Evolutionary conservation across 1,140 invertebrate species (phyloP).

Genomic region (Leptonema lineaticorne): DNA sequence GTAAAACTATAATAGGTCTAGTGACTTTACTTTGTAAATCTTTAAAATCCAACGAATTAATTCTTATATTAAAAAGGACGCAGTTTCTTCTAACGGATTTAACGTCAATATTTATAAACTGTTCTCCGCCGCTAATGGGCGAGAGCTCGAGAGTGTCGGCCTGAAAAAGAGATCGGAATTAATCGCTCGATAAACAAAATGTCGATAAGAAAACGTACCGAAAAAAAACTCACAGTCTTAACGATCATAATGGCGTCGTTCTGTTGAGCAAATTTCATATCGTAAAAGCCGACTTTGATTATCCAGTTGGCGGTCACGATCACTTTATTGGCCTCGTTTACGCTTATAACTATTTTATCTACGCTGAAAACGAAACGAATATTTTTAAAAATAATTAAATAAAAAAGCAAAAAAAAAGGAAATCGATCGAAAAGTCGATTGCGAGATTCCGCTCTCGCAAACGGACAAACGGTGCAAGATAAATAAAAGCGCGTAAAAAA

Average conservation of each 20-base stretch:
- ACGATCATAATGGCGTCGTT: conserved; percentile 74
- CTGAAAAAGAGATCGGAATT: no score
- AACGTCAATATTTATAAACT: conserved; percentile 82
- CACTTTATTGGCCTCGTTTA: conserved; percentile 68
- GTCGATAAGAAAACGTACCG: no score
- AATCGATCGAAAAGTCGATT: no score
- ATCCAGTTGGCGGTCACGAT: conserved; percentile 87
- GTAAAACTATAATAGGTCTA: conserved; percentile 71
- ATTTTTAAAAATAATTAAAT: conserved; percentile 1
- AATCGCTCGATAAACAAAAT: no score
- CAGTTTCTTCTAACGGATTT: conserved; percentile 60
- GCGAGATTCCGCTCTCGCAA: no score
- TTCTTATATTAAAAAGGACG: conserved; percentile 65
- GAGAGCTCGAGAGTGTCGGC: conserved; percentile 73
- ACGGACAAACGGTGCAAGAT: no score
- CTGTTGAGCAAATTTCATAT: conserved; percentile 73
- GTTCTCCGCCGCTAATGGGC: conserved; percentile 61
- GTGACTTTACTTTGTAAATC: conserved; percentile 76
- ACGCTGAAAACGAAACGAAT: conserved; percentile 57
- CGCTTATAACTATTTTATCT: conserved; percentile 73
- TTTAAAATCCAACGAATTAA: conserved; percentile 76
- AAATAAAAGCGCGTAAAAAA: background rate
- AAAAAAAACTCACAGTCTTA: conserved; percentile 57
- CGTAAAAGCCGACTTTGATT: conserved; percentile 80
- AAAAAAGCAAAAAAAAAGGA: background rate